phyloP scores from a whole-genome alignment of 1,140 invertebrate species.

The Euura saliciscinereae region DNA sequence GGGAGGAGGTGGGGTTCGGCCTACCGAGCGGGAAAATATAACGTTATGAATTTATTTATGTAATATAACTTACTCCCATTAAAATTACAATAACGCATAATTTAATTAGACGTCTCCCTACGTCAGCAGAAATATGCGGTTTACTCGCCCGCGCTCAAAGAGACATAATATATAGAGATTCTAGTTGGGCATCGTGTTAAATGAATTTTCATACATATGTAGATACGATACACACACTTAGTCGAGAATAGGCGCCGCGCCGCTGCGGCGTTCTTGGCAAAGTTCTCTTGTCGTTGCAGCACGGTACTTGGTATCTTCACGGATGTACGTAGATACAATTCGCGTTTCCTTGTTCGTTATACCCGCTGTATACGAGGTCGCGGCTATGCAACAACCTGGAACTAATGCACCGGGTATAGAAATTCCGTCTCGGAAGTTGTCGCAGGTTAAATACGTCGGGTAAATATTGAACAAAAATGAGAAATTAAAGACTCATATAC shows the following conservation, averaged over 20 bases:
- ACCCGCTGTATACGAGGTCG: no score
- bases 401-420: no score
- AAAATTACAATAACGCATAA: neutral
- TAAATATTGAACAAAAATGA: no score
- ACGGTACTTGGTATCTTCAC: no score
- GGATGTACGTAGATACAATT: no score
- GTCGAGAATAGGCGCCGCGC: neutral
- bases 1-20: no score
- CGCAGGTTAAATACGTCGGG: no score
- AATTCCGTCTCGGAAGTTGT: no score
- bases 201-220: neutral
- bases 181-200: neutral
- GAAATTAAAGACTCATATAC: no score
- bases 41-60: slow-evolving; percentile 2
- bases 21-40: neutral
- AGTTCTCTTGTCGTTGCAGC: neutral
- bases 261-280: neutral
- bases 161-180: neutral
- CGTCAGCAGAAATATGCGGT: neutral
- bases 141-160: neutral
- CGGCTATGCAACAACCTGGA: no score
- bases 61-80: slow-evolving; percentile 2
- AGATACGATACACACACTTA: neutral
- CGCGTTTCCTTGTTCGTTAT: no score
- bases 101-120: neutral